Percentiles rank a stretch among this genome's conserved stretches.
Evolutionary conservation across 2,797 vertebrate genomes (phyloP).

Genomic region (Trichosurus vulpecula): DNA sequence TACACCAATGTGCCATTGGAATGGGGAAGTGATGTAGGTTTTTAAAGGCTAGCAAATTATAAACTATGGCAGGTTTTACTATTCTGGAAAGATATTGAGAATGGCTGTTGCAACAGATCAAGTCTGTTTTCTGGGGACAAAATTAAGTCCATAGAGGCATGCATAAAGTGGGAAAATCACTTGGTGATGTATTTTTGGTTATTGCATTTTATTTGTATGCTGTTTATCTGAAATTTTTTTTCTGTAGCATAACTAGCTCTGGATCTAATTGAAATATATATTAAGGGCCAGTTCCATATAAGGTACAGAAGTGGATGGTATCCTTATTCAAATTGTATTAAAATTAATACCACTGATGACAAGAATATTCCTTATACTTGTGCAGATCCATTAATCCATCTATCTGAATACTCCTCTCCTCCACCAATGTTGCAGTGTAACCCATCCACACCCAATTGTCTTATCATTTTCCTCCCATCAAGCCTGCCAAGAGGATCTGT

Average conservation of each 20-base stretch:
- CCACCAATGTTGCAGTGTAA: neutral
- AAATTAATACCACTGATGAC: neutral
- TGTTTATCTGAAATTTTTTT: neutral
- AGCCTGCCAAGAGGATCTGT: neutral
- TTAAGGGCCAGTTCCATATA: neutral
- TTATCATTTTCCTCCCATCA: neutral
- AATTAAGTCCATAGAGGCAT: neutral
- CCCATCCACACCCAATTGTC: neutral
- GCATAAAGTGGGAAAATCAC: neutral
- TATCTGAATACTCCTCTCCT: neutral
- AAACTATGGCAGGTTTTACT: neutral
- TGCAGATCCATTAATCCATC: neutral
- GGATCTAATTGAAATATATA: neutral
- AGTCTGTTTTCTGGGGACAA: neutral
- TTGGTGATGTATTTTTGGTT: neutral
- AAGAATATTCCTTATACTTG: too few species aligned
- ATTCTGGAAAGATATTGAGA: neutral
- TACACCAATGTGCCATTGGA: neutral
- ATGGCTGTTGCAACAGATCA: neutral
- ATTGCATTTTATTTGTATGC: neutral
- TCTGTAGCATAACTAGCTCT: neutral
- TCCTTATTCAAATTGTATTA: neutral
- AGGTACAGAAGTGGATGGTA: neutral
- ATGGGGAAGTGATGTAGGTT: neutral
- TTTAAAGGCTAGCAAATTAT: neutral